Evolutionary conservation across 2,797 vertebrate species (phyloP), one percentile per base, ranked within the genome.

Genomic region (Hephaestus fuliginosus): DNA sequence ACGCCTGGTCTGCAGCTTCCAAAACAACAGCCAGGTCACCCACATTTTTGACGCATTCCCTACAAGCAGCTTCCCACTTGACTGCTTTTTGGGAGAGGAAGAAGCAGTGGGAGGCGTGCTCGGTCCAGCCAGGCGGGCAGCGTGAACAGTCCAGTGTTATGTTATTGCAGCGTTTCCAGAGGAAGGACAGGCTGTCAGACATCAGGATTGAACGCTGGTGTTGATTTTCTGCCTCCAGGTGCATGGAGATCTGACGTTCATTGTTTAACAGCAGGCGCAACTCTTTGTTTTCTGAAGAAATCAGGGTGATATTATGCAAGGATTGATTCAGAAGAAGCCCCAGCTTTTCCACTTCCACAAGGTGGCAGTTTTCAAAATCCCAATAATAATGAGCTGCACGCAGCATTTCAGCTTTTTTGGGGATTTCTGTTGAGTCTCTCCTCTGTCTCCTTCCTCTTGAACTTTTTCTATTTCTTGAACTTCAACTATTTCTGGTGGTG

Each of bases 21-120:
- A 43, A 43, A 43, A 12, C 41, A 43, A 12, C 12, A 43, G 71
- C 70, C 51, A 84, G 4, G 36, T 83, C 81, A 28, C 41, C 78
- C 0, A 30, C 56, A 1, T 17, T 1, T 0, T 28, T 2, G 14
- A 44, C 2, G 33, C 74, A 73, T 2, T 36, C 11, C 30, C 33
- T 53, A 11, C 57, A 51, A 64, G 68, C 72, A 12, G 7, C 1
- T 33, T 76, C 60, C 75, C 57, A 88, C 9, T 10, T 71, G 44
- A 60, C 1, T 7, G 4, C 0, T 3, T 9, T 7, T 2, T 2
- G 0, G 30, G 62, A 39, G 7, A 39, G 6, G 36, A 39, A 39
- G 36, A 39, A 39, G 36, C 36, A 39, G 36, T 2, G 36, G 4
- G 33, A 36, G 7, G 36, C 7, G 8, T 39, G 36, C 36, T 39